phyloP scores from a whole-genome alignment of 2,888 invertebrate genomes.

The Drosophila putrida region DNA sequence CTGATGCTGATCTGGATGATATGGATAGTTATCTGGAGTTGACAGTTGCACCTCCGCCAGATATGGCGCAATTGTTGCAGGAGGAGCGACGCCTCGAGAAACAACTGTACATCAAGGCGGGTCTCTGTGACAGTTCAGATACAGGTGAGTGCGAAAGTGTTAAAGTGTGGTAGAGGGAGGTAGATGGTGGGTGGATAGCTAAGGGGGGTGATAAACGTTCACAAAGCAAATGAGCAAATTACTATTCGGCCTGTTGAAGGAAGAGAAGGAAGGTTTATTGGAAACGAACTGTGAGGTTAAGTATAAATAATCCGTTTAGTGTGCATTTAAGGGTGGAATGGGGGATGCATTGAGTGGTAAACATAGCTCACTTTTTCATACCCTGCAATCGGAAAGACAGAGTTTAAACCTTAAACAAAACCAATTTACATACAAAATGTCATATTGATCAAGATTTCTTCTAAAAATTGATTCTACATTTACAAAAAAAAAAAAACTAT shows the following conservation, averaged over 20 bases:
- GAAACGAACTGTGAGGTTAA: slow-evolving; percentile 56
- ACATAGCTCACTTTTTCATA: background rate
- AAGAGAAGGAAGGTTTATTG: slow-evolving; percentile 3
- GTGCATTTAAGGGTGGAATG: slow-evolving; percentile 17
- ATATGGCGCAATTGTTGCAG: slow-evolving; percentile 92
- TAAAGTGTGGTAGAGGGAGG: too few relatives aligned
- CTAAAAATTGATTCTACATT: too few relatives aligned
- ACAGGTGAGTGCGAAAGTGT: slow-evolving; percentile 84
- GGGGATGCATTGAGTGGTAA: background rate
- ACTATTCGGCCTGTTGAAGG: background rate
- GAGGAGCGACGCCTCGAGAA: slow-evolving; percentile 92
- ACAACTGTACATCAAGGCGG: slow-evolving; percentile 90
- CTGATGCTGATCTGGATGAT: slow-evolving; percentile 86
- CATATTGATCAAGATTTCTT: background rate
- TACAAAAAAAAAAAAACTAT: too few relatives aligned
- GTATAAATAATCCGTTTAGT: slow-evolving; percentile 80
- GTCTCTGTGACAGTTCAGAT: slow-evolving; percentile 89
- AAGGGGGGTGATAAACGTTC: slow-evolving; percentile 38
- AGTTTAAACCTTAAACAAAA: too few relatives aligned
- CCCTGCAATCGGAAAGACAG: background rate
- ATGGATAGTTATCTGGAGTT: slow-evolving; percentile 90
- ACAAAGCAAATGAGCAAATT: slow-evolving; percentile 39
- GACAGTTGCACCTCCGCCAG: slow-evolving; percentile 90
- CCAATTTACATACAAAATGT: too few relatives aligned
- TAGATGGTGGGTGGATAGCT: too few relatives aligned